These are phyloP conservation scores for Hemicentrotus pulcherrimus DNA, from an alignment of 35 echinoderm and acorn worm species.

Conservation along the genomic window DNA sequence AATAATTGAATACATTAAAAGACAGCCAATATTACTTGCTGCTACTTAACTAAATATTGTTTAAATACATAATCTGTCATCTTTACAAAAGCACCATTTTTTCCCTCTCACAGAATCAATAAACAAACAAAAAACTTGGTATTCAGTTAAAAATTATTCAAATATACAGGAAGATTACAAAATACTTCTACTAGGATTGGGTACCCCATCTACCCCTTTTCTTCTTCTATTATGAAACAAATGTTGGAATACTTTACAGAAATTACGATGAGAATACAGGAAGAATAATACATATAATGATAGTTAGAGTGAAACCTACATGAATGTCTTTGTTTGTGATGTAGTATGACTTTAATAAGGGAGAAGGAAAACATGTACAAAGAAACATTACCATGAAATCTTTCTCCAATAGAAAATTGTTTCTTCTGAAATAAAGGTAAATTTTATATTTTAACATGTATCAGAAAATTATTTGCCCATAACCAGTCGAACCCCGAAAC, in stretches of 20 bases:
- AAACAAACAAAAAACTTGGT: not conserved
- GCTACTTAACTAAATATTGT: not conserved
- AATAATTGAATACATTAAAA: not conserved
- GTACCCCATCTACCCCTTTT: not conserved
- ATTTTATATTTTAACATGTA: not conserved
- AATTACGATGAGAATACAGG: no score
- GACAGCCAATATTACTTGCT: not conserved
- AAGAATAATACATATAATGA: not conserved
- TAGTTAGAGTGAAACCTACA: not conserved
- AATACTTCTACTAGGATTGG: not conserved
- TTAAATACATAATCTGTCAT: constrained; percentile 14
- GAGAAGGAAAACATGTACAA: not conserved
- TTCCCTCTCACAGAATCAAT: not conserved
- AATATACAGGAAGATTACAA: constrained; percentile 3
- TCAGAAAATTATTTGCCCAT: not conserved
- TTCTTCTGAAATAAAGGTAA: no score
- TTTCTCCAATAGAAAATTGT: no score
- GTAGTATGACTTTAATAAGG: not conserved
- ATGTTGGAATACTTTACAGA: not conserved
- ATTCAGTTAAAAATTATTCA: not conserved
- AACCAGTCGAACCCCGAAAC: not conserved
- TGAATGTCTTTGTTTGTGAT: not conserved
- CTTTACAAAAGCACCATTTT: constrained; percentile 16
- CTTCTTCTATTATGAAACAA: not conserved
- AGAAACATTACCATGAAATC: no score